Base-by-base conservation (phyloP, 2,113 vertebrate species). In the Panurus biarmicus region DNA sequence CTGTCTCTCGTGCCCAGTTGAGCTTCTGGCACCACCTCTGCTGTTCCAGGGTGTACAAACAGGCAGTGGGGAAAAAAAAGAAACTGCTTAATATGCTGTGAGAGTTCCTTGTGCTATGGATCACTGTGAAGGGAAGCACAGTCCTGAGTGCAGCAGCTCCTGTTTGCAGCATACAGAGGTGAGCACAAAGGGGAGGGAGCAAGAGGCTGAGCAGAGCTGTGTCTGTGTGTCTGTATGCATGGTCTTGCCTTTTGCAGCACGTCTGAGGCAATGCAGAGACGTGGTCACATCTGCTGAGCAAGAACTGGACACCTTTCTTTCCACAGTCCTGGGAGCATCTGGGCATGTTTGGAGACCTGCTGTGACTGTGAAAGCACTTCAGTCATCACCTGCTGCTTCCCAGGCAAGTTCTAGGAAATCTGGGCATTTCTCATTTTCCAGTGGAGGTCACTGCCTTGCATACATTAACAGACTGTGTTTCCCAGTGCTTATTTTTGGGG, bases 1-100 rank as follows among this genome's bases (percentile, higher is more conserved):
- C 12, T 38, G 2, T 38, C 28, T 40, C 1, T n/a, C 0, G 0
- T 6, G 22, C 14, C 28, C 36, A 10, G 11, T 3, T 23, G 73
- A 85, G 73, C 28, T n/a, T 66, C 47, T 14, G 21, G 51, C 25
- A 50, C 33, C 38, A n/a, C 7, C 0, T 13, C 16, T 45, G 44
- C 40, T 29, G 19, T 81, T 82, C 71, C 26, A 15, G 44, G 18
- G 16, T 50, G 35, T 62, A 17, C 31, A 38, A 35, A 38, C 7
- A 25, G n/a, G 58, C 45, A n/a, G 14, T 4, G 6, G 19, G 42
- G 17, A 12, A 3, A 40, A 45, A 45, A 57, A 60, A 25, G 10
- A 35, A 45, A 5, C 13, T 8, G 7, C 20, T 35, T 35, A 7
- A 26, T 24, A 4, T 2, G 7, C 38, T 47, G 33, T 40, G 44